Percentiles rank a stretch among this genome's conserved stretches.
Conservation (phyloP, 2,113 vertebrate genomes). For the Lasiurus cinereus region DNA sequence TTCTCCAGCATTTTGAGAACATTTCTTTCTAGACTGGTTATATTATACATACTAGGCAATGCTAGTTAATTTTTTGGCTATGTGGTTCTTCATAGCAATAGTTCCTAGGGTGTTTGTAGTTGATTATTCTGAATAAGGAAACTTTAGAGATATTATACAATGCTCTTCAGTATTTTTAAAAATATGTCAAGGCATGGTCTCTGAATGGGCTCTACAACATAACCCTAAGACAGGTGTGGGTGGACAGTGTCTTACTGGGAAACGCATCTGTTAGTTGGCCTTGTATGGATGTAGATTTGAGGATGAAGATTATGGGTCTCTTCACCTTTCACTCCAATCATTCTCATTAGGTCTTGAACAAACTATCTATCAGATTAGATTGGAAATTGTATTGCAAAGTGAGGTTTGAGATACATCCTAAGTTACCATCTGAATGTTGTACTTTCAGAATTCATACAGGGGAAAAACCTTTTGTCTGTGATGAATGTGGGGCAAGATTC, state of each 20-base stretch:
- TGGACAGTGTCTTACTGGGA: not conserved
- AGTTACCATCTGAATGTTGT: constrained; percentile 80
- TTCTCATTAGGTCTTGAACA: constrained; percentile 29
- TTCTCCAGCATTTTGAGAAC: not conserved
- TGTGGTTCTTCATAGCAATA: not conserved
- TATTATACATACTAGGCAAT: not conserved
- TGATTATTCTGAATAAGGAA: not conserved
- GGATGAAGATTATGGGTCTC: not conserved
- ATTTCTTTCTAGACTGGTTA: constrained; percentile 18
- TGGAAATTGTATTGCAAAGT: constrained; percentile 59
- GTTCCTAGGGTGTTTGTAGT: constrained; percentile 1
- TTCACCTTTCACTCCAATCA: not conserved
- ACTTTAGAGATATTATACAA: not conserved
- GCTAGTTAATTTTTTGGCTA: not conserved
- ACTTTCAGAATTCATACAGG: constrained; percentile 96
- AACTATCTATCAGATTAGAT: constrained; percentile 43
- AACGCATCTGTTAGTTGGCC: not conserved
- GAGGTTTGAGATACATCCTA: constrained; percentile 49
- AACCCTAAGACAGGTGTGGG: not conserved
- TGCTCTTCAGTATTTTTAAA: not conserved
- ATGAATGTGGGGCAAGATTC: constrained; percentile 95
- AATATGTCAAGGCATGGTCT: not conserved
- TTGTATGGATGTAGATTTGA: not conserved
- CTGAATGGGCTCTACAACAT: not conserved
- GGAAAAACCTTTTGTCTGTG: constrained; percentile 97